Evolutionary conservation across 2,888 invertebrate genomes (phyloP), one percentile per base, ranked within the genome.

Genomic region (Drosophila pullipes): DNA sequence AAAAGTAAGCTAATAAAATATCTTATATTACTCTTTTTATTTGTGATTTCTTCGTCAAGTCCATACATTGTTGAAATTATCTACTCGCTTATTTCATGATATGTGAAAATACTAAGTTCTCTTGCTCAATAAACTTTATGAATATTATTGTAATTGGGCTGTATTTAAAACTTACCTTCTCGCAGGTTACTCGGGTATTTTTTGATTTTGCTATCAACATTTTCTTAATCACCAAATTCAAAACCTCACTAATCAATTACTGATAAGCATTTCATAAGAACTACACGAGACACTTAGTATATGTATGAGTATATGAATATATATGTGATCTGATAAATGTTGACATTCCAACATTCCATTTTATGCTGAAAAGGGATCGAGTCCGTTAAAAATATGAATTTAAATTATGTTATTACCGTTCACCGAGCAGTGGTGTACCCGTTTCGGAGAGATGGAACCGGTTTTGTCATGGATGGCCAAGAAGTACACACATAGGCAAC

Each of bases 401-500:
- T 25, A 72, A 59, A 63, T 60, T 57, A 53, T 58, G 52, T 39
- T 28, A 47, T 73, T 31, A 69, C 62, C 67, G 76, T 44, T 74
- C 67, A 66, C 53, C 44, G 25, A 61, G 59, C 63, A 63, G 69
- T 52, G 65, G 53, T 31, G 41, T 69, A 64, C 52, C 83, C 87
- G 83, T 62, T 84, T 88, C 53, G 61, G 66, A 70, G 62, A 69
- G 65, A 57, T 30, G 37, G 63, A 89, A 78, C 79, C 71, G 69
- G 78, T 83, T 88, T 70, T 57, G 60, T 50, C 57, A 70, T 74
- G 76, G 49, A 58, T 57, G 50, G 49, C 28, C 60, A 69, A 66
- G 41, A 74, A 55, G 58, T 31, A 55, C 54, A 54, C 25, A 54
- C 58, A 61, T 44, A 62, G 77, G 72, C 61, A 22, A 47, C 4